phyloP scores from a whole-genome alignment of 2,113 vertebrate genomes.

The Ploceus nigricollis region DNA sequence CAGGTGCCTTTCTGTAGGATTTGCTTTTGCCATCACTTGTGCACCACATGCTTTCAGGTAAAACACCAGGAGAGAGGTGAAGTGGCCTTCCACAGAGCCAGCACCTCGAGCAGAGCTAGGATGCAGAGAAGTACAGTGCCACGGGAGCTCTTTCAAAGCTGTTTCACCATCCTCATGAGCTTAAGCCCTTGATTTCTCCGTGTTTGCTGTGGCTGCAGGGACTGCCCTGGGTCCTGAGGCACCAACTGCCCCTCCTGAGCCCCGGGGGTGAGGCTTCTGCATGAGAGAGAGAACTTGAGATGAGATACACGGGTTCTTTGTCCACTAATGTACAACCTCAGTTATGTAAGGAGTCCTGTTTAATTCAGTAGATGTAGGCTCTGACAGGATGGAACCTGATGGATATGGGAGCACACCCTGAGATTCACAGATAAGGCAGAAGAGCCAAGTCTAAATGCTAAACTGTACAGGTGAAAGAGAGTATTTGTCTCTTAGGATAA shows the following conservation, averaged over 20 bases:
- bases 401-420: background rate
- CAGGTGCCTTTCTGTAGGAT: background rate
- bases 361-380: background rate
- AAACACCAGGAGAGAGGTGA: background rate
- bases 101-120: background rate
- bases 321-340: background rate
- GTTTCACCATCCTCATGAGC: background rate
- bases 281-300: background rate
- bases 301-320: background rate
- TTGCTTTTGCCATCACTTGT: background rate
- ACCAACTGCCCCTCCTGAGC: background rate
- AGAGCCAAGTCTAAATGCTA: background rate
- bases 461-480: background rate
- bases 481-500: background rate
- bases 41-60: rapidly evolving
- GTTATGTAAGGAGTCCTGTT: background rate
- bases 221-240: background rate
- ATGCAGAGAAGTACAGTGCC: background rate
- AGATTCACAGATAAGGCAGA: background rate
- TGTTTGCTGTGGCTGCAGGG: background rate
- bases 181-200: background rate
- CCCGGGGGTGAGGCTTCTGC: background rate
- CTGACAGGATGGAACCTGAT: background rate
- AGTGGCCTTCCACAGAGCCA: background rate
- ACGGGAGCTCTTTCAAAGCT: background rate